phyloP scores from a whole-genome alignment of 2,113 vertebrate species.

The Periophthalmodon schlosseri region DNA sequence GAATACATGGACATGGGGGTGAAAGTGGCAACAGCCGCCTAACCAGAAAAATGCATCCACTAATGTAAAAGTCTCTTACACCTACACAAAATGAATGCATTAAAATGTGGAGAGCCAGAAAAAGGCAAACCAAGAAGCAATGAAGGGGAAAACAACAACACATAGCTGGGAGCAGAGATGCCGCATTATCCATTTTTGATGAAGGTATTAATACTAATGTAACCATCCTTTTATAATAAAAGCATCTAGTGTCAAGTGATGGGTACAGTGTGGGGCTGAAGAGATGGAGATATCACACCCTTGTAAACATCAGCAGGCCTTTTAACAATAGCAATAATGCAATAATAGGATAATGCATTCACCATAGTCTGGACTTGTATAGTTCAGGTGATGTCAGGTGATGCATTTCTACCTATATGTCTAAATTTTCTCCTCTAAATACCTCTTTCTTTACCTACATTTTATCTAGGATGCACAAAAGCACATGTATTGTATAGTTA shows the following conservation, averaged over 20 bases:
- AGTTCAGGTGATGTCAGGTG: background rate
- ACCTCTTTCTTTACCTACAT: background rate
- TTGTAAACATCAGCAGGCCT: conserved; percentile 65
- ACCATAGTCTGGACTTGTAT: conserved; percentile 17
- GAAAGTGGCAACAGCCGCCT: conserved; percentile 25
- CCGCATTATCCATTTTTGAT: conserved; percentile 68
- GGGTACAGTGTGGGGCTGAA: conserved; percentile 47
- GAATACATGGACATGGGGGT: conserved; percentile 20
- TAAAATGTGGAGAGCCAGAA: conserved; percentile 7
- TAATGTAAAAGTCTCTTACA: conserved; percentile 30
- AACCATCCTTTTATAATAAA: conserved; percentile 62
- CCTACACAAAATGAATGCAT: background rate
- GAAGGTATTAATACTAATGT: conserved; percentile 72
- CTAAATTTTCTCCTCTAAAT: background rate
- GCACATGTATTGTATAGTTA: background rate
- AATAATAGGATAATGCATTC: conserved; percentile 17
- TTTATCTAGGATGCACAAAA: background rate
- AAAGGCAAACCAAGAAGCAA: conserved; percentile 43
- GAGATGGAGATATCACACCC: conserved; percentile 64
- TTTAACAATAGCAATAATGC: conserved; percentile 40
- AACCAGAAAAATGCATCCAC: conserved; percentile 65
- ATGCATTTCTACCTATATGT: background rate
- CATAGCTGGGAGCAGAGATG: conserved; percentile 59
- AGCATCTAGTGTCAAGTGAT: conserved; percentile 62
- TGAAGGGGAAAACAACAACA: conserved; percentile 73